Conservation (phyloP, 2,113 vertebrate genomes). For the Microtus pennsylvanicus region DNA sequence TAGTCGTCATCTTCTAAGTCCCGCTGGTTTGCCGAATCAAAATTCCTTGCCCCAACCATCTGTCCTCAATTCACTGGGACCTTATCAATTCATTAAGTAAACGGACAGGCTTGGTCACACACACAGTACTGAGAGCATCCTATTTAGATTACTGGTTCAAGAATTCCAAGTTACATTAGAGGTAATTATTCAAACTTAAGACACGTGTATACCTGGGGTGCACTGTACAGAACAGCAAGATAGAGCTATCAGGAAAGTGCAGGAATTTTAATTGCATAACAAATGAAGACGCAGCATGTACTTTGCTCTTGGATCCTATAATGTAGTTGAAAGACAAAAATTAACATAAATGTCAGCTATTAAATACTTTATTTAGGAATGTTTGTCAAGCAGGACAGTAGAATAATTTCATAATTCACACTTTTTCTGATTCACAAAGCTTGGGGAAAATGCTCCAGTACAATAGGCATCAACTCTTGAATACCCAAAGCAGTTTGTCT, state of each 20-base stretch:
- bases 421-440: background rate
- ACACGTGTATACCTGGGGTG: background rate
- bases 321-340: slow-evolving; percentile 4
- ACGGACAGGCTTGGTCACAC: background rate
- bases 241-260: background rate
- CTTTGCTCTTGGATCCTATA: background rate
- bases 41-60: background rate
- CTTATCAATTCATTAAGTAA: background rate
- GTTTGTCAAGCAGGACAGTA: background rate
- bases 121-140: background rate
- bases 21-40: background rate
- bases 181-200: background rate
- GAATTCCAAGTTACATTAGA: slow-evolving; percentile 17
- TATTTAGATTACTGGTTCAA: background rate
- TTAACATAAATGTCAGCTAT: slow-evolving; percentile 25
- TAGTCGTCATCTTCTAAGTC: background rate
- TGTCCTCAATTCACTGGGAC: background rate
- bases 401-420: slow-evolving; percentile 26
- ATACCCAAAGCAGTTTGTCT: background rate
- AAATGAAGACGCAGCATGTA: background rate
- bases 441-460: background rate
- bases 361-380: slow-evolving; percentile 34
- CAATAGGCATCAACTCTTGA: background rate
- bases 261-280: background rate
- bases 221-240: background rate